Conservation (phyloP, 1,140 invertebrate genomes). For the Zaprionus davidi region DNA sequence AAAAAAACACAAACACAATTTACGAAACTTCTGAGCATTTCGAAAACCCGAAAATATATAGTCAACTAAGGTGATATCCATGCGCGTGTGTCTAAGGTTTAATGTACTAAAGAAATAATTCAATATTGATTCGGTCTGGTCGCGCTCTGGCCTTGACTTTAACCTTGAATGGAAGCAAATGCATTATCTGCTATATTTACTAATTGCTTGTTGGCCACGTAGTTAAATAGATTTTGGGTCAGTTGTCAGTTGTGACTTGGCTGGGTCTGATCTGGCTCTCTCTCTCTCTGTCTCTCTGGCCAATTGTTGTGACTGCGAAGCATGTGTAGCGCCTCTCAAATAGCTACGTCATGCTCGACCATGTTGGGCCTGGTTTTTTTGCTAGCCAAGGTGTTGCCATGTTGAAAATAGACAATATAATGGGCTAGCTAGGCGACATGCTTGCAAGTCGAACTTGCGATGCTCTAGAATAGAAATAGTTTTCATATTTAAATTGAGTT, state of each 20-base stretch:
- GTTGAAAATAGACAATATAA: constrained; percentile 51
- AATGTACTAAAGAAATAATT: constrained; percentile 25
- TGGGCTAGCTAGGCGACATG: neutral
- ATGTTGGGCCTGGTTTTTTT: constrained; percentile 38
- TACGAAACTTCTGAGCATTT: constrained; percentile 21
- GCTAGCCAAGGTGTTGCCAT: constrained; percentile 71
- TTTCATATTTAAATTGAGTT: neutral
- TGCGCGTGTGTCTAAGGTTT: neutral
- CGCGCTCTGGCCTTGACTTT: constrained; percentile 68
- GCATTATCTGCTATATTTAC: constrained; percentile 57
- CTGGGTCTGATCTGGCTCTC: neutral
- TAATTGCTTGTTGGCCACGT: constrained; percentile 40
- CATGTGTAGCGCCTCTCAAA: constrained; percentile 48
- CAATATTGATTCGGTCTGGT: constrained; percentile 30
- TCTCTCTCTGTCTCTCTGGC: neutral
- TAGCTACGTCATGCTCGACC: constrained; percentile 62
- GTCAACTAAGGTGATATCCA: constrained; percentile 1
- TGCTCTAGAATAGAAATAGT: constrained; percentile 21
- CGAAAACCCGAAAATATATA: constrained; percentile 3
- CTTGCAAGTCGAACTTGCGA: neutral
- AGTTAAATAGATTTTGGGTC: constrained; percentile 31
- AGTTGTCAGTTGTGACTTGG: constrained; percentile 11
- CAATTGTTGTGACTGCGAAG: constrained; percentile 19
- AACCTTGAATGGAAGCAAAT: constrained; percentile 54
- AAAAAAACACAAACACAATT: constrained; percentile 35